These are phyloP conservation scores for Boloria selene DNA, from an alignment of 2,888 invertebrate species.

Conservation along the genomic window DNA sequence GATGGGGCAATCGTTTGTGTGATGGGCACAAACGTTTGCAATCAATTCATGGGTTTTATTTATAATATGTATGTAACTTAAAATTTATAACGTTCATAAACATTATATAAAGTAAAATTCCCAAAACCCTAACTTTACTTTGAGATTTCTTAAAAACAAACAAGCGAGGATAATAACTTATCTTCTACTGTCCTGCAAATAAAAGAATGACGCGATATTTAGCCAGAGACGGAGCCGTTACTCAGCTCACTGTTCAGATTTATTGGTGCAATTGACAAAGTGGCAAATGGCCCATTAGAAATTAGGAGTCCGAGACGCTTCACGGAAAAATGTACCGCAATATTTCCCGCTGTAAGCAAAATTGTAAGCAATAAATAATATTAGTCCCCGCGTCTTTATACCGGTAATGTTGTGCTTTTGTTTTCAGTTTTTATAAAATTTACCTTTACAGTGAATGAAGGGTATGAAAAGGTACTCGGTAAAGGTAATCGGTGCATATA, in stretches of 20 bases:
- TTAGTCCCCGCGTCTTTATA: slow-evolving; percentile 12
- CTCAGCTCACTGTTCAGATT: slow-evolving; percentile 73
- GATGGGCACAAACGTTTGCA: too few relatives aligned
- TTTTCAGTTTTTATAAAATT: slow-evolving; percentile 5
- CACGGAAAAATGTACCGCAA: slow-evolving; percentile 75
- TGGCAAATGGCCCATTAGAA: slow-evolving; percentile 83
- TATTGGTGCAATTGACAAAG: slow-evolving; percentile 83
- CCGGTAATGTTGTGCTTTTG: slow-evolving; percentile 7
- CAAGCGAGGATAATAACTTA: slow-evolving; percentile 24
- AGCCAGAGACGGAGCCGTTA: slow-evolving; percentile 69
- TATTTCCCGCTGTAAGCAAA: slow-evolving; percentile 75
- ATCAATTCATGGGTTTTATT: too few relatives aligned
- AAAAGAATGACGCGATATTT: slow-evolving; percentile 75
- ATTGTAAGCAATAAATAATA: slow-evolving; percentile 75
- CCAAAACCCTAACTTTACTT: background rate
- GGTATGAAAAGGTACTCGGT: too few relatives aligned
- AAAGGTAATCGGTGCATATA: background rate
- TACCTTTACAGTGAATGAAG: background rate
- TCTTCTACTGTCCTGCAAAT: slow-evolving; percentile 47
- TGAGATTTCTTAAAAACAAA: slow-evolving; percentile 1
- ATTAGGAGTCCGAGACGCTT: slow-evolving; percentile 72
- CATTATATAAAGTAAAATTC: background rate
- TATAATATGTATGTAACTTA: too few relatives aligned
- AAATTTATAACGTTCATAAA: too few relatives aligned
- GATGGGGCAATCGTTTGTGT: too few relatives aligned